phyloP scores from a whole-genome alignment of 2,113 vertebrate species.

The Oostethus manadensis region DNA sequence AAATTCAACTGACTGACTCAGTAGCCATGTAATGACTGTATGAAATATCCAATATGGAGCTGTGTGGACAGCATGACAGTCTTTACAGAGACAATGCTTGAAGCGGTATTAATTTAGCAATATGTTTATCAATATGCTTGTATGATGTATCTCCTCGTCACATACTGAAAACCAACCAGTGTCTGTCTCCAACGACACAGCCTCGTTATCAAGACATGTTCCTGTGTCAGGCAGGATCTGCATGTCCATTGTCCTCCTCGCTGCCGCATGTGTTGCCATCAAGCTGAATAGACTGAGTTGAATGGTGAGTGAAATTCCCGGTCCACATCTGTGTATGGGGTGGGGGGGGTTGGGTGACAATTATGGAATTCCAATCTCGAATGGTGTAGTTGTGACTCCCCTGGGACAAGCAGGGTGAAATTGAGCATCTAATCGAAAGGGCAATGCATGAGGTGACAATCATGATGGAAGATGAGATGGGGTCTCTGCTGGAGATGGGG shows the following conservation, averaged over 20 bases:
- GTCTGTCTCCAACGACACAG: not conserved
- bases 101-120: too few relatives aligned
- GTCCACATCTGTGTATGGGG: constrained; percentile 24
- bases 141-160: too few relatives aligned
- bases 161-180: not conserved
- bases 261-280: constrained; percentile 29
- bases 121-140: too few relatives aligned
- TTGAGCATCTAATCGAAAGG: constrained; percentile 78
- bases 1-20: not conserved
- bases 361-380: constrained; percentile 65
- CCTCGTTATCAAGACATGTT: constrained; percentile 17
- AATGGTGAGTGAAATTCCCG: constrained; percentile 19
- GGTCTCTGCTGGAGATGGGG: constrained; percentile 39
- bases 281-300: constrained; percentile 25
- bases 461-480: constrained; percentile 70
- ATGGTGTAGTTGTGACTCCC: constrained; percentile 61
- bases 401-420: constrained; percentile 66
- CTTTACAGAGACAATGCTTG: too few relatives aligned
- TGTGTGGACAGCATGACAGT: too few relatives aligned
- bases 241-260: constrained; percentile 34
- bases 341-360: constrained; percentile 19
- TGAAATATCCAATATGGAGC: too few relatives aligned
- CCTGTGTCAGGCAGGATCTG: constrained; percentile 16
- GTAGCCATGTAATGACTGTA: too few relatives aligned
- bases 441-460: constrained; percentile 69